phyloP scores from a whole-genome alignment of 2,113 vertebrate genomes.

The Morone saxatilis region DNA sequence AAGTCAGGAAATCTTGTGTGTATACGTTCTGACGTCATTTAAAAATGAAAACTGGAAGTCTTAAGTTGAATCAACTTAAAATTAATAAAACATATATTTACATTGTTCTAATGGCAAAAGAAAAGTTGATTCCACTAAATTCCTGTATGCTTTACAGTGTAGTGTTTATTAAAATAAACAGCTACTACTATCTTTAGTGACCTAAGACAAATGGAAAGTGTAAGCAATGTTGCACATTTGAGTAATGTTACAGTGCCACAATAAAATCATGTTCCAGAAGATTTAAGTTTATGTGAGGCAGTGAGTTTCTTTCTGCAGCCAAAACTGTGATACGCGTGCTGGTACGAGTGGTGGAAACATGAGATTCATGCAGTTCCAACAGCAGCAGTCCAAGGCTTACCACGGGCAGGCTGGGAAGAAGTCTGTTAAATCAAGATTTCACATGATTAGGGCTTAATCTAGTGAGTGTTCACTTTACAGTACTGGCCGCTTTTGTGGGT shows the following conservation, averaged over 20 bases:
- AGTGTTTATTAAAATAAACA: background rate
- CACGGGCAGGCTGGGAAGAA: background rate
- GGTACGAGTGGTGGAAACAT: constrained; percentile 10
- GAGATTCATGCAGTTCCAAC: constrained; percentile 13
- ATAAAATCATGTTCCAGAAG: constrained; percentile 4
- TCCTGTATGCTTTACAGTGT: background rate
- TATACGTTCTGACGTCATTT: too few relatives aligned
- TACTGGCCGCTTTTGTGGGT: background rate
- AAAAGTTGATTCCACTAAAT: background rate
- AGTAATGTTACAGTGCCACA: background rate
- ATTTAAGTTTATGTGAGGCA: constrained; percentile 4
- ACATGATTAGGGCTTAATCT: constrained; percentile 54
- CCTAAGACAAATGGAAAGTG: too few relatives aligned
- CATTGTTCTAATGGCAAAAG: background rate
- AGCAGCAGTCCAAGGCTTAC: constrained; percentile 8
- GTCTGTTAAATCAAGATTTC: constrained; percentile 50
- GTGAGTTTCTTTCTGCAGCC: constrained; percentile 17
- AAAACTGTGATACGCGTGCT: constrained; percentile 8
- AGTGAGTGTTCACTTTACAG: constrained; percentile 20
- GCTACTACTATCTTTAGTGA: too few relatives aligned
- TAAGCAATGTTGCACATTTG: too few relatives aligned
- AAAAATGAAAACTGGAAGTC: background rate
- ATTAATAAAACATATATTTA: background rate
- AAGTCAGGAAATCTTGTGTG: too few relatives aligned
- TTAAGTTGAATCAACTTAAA: background rate